Evolutionary conservation across 2,888 invertebrate genomes (phyloP).

Genomic region (Sarcophaga caerulescens): DNA sequence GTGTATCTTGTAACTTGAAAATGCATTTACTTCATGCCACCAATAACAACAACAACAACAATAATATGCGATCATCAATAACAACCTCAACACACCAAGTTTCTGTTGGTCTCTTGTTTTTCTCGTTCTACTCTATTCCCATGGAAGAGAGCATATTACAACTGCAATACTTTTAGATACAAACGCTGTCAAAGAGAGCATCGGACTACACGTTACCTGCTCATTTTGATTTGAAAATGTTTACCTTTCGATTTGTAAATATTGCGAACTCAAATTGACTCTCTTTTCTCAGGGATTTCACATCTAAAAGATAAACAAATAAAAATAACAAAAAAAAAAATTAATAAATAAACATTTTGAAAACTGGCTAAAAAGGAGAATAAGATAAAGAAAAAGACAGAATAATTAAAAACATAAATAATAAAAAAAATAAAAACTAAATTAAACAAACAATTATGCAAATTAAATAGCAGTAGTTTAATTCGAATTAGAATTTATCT

Average conservation of each 20-base stretch:
- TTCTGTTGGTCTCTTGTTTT: slow-evolving; percentile 38
- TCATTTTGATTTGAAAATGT: slow-evolving; percentile 14
- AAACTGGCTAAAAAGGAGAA: slow-evolving; percentile 2
- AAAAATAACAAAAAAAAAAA: slow-evolving; percentile 13
- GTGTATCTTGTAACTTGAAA: slow-evolving; percentile 68
- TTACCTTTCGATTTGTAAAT: slow-evolving; percentile 62
- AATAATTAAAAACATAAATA: slow-evolving; percentile 22
- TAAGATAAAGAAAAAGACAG: slow-evolving; percentile 17
- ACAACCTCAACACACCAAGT: slow-evolving; percentile 30
- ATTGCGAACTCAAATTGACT: slow-evolving; percentile 33
- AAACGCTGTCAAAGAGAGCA: slow-evolving; percentile 10
- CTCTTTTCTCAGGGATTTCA: background rate
- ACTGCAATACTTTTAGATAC: slow-evolving; percentile 19
- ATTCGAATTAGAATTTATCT: background rate
- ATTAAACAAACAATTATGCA: slow-evolving; percentile 31
- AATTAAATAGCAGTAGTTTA: slow-evolving; percentile 22
- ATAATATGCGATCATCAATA: slow-evolving; percentile 17
- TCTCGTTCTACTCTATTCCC: slow-evolving; percentile 28
- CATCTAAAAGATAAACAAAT: background rate
- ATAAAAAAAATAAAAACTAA: slow-evolving; percentile 30
- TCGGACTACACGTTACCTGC: slow-evolving; percentile 51
- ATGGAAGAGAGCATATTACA: slow-evolving; percentile 25
- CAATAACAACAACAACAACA: slow-evolving; percentile 14
- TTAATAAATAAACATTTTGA: slow-evolving; percentile 53
- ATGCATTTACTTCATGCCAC: slow-evolving; percentile 54